Evolutionary conservation across 2,113 vertebrate genomes (phyloP).

Genomic region (Eolophus roseicapilla): DNA sequence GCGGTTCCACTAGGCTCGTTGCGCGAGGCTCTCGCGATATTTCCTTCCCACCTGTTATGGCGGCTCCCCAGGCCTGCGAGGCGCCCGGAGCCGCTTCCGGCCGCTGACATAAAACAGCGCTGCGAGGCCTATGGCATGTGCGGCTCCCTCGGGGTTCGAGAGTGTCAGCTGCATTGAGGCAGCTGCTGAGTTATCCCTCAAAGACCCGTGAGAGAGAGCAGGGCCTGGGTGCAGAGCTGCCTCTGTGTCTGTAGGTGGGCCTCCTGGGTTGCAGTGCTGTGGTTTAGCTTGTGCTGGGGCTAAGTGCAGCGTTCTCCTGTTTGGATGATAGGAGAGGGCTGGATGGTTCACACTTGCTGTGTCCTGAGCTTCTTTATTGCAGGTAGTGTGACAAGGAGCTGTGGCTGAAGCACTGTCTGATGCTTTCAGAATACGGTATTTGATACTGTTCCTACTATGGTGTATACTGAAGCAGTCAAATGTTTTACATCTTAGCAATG

Average conservation of each 20-base stretch:
- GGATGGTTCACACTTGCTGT: background rate
- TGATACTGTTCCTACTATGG: background rate
- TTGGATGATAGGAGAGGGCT: no score
- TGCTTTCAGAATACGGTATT: background rate
- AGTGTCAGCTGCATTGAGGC: accelerated
- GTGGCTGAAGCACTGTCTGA: no score
- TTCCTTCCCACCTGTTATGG: no score
- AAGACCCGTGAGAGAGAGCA: background rate
- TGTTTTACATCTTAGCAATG: background rate
- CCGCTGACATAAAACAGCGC: background rate
- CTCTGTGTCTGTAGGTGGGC: accelerated
- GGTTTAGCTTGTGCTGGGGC: background rate
- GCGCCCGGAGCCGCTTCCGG: no score
- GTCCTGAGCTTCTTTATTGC: accelerated
- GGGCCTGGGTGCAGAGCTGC: no score
- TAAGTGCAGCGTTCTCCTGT: accelerated
- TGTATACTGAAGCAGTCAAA: background rate
- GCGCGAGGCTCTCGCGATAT: no score
- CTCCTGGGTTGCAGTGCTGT: no score
- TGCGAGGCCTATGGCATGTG: no score
- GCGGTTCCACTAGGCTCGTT: no score
- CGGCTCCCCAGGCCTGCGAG: no score
- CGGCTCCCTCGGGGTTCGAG: background rate
- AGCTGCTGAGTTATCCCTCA: accelerated
- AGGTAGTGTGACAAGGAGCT: background rate